These are phyloP conservation scores for Meriones unguiculatus DNA, from an alignment of 2,113 vertebrate species.

Conservation along the genomic window DNA sequence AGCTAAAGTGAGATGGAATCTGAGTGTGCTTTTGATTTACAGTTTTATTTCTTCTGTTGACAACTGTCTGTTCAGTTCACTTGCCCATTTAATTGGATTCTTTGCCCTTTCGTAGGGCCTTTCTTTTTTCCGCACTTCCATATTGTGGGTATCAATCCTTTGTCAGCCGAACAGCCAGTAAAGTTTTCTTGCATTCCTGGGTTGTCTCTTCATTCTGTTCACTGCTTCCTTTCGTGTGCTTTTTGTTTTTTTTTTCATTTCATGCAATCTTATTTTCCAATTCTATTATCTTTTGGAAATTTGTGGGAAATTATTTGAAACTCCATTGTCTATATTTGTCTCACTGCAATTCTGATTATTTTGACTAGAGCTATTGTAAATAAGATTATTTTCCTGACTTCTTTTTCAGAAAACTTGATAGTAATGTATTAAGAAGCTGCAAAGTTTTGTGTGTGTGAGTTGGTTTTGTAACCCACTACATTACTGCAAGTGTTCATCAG, in stretches of 20 bases:
- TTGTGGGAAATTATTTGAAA: not conserved
- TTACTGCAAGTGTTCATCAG: too few relatives aligned
- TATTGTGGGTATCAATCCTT: not conserved
- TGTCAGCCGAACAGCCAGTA: not conserved
- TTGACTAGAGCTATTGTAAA: not conserved
- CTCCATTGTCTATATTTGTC: not conserved
- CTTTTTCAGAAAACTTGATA: not conserved
- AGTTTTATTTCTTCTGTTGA: not conserved
- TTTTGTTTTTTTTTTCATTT: not conserved
- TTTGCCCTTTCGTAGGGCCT: not conserved
- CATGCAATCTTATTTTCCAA: not conserved
- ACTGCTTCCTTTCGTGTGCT: not conserved
- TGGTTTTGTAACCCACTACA: not conserved
- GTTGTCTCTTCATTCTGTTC: not conserved
- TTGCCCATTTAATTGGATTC: not conserved
- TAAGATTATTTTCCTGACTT: not conserved
- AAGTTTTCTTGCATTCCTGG: not conserved
- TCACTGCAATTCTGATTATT: not conserved
- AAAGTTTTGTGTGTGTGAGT: not conserved
- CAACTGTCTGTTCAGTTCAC: not conserved
- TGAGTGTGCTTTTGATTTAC: not conserved
- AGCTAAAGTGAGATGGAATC: not conserved
- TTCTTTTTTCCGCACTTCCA: not conserved
- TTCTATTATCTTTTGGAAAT: not conserved
- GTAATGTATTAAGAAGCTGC: not conserved